A percentile compares a stretch with the other conserved stretches of the same genome.
Conservation (phyloP, 30 jellyfish, hydroid and myxozoan species). For the Haliclystus octoradiatus region DNA sequence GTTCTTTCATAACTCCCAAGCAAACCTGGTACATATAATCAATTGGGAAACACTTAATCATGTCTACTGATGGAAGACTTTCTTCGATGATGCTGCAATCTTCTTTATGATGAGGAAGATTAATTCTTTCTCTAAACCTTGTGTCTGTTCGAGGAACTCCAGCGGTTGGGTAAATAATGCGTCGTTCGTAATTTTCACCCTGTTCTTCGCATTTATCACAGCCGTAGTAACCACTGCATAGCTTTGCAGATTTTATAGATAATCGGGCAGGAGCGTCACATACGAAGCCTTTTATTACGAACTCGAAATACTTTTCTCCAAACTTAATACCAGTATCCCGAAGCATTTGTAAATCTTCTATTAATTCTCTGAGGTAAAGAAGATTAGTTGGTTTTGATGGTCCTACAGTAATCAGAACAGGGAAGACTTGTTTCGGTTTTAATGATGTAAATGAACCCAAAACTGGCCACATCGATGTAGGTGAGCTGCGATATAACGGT, state of each 20-base stretch:
- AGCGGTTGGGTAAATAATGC: neutral
- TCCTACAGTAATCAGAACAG: too few species aligned
- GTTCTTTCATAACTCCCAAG: neutral
- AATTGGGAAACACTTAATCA: neutral
- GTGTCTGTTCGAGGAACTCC: neutral
- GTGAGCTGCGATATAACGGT: too few species aligned
- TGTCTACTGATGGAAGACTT: neutral
- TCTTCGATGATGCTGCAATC: too few species aligned
- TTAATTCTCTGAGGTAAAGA: too few species aligned
- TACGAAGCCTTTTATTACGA: neutral
- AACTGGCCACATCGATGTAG: too few species aligned
- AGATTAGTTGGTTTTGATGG: too few species aligned
- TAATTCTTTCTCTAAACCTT: neutral
- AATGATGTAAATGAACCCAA: too few species aligned
- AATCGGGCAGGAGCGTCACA: conserved; percentile 14
- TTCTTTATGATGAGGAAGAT: too few species aligned
- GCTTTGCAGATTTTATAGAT: neutral
- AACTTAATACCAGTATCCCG: too few species aligned
- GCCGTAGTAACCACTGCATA: conserved; percentile 4
- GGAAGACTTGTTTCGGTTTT: too few species aligned
- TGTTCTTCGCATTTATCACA: conserved; percentile 14
- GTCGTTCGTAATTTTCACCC: conserved; percentile 2
- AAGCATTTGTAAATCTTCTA: too few species aligned
- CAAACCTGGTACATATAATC: neutral
- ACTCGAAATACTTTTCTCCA: neutral